A percentile compares a stretch with the other conserved stretches of the same genome.
These are phyloP conservation scores for Microctenopoma stevenorrisi DNA, from an alignment of 2,797 vertebrate genomes.

Conservation along the genomic window DNA sequence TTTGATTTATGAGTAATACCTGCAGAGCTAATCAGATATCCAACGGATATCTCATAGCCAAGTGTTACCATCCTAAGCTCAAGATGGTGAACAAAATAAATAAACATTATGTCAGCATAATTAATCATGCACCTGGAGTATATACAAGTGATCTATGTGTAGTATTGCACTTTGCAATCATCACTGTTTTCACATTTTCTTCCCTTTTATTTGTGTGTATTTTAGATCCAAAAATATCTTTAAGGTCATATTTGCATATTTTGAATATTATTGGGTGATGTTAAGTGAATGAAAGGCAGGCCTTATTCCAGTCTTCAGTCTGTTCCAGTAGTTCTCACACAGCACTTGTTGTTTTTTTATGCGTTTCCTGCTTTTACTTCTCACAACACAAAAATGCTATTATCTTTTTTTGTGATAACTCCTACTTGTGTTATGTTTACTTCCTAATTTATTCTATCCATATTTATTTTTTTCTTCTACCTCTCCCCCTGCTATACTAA, in stretches of 20 bases:
- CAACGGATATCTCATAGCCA: too few species aligned
- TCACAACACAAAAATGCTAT: not conserved
- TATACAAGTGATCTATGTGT: too few species aligned
- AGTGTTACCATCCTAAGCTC: not conserved
- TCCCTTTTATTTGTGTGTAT: not conserved
- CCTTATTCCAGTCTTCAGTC: not conserved
- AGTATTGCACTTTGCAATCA: not conserved
- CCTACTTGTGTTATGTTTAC: slow-evolving; percentile 20
- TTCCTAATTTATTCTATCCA: slow-evolving; percentile 21
- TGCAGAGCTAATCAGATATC: too few species aligned
- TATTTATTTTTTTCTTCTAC: slow-evolving; percentile 23
- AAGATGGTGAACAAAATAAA: too few species aligned
- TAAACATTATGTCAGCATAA: too few species aligned
- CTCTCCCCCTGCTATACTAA: slow-evolving; percentile 30
- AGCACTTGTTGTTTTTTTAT: not conserved
- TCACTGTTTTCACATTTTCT: too few species aligned
- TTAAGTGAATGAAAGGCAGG: not conserved
- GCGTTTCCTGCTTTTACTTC: not conserved
- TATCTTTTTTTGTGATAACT: not conserved
- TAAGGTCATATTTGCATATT: not conserved
- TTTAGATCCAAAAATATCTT: not conserved
- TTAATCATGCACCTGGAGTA: too few species aligned
- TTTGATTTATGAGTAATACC: too few species aligned
- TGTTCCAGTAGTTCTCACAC: not conserved
- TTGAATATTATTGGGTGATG: not conserved